Evolutionary conservation across 2,113 vertebrate genomes (phyloP).

Genomic region (Hydropotes inermis): DNA sequence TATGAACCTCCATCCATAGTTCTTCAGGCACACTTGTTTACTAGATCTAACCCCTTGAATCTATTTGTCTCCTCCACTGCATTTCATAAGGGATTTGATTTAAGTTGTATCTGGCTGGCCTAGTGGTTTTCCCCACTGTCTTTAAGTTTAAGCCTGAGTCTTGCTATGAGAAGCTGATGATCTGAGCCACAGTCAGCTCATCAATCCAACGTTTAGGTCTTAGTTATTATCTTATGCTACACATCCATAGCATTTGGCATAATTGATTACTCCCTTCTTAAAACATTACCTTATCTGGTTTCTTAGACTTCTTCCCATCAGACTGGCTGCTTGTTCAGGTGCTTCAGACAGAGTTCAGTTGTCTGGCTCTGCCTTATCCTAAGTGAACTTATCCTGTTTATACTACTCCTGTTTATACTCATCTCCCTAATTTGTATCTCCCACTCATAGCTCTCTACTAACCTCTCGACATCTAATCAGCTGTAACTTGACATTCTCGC

Average conservation of each 20-base stretch:
- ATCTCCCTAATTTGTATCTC: not conserved
- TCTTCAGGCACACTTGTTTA: not conserved
- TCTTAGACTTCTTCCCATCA: not conserved
- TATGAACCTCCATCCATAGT: not conserved
- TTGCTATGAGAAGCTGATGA: not conserved
- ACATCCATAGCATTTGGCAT: not conserved
- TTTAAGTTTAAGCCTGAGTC: not conserved
- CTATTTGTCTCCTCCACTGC: not conserved
- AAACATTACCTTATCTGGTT: not conserved
- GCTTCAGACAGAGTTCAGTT: not conserved
- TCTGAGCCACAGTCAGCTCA: not conserved
- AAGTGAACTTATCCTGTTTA: not conserved
- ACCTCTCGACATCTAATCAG: not conserved
- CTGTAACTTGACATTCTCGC: not conserved
- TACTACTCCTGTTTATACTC: not conserved
- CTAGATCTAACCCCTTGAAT: not conserved
- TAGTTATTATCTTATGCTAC: not conserved
- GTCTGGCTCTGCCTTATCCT: constrained; percentile 12
- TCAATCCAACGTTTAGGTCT: not conserved
- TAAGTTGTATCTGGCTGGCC: not conserved
- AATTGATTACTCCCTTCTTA: not conserved
- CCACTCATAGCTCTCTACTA: not conserved
- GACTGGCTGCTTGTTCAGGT: not conserved
- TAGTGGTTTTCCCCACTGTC: not conserved
- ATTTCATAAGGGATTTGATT: not conserved